phyloP scores from a whole-genome alignment of 2,888 invertebrate genomes.

The Aphelenchoides bicaudatus region DNA sequence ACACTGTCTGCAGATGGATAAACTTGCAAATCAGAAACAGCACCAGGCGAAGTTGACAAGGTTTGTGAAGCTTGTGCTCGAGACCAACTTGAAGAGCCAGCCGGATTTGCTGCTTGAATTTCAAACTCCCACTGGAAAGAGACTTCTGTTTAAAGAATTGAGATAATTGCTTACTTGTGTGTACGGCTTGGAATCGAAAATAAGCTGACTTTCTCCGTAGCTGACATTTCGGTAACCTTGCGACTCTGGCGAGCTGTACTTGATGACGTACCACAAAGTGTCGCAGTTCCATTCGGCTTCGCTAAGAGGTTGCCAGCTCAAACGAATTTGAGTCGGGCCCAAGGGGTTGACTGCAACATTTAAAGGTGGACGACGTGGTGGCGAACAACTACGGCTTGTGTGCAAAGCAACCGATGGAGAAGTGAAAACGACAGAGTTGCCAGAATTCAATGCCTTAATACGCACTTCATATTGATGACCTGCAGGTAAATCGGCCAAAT shows the following conservation, averaged over 20 bases:
- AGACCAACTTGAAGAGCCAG: slow-evolving; percentile 56
- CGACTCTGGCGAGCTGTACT: slow-evolving; percentile 49
- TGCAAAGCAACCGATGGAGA: slow-evolving; percentile 53
- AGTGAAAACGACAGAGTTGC: slow-evolving; percentile 51
- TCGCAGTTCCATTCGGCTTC: slow-evolving; percentile 60
- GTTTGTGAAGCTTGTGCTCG: slow-evolving; percentile 51
- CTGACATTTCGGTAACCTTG: slow-evolving; percentile 53
- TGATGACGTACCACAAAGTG: slow-evolving; percentile 59
- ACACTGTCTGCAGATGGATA: slow-evolving; percentile 51
- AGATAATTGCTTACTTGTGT: no score
- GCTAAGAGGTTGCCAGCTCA: slow-evolving; percentile 59
- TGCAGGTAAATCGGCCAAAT: slow-evolving; percentile 52
- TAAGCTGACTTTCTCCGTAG: slow-evolving; percentile 46
- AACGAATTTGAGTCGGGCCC: slow-evolving; percentile 58
- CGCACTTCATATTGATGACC: slow-evolving; percentile 48
- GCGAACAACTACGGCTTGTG: slow-evolving; percentile 44
- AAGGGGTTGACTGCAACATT: slow-evolving; percentile 48
- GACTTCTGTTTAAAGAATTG: no score
- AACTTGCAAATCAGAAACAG: slow-evolving; percentile 51
- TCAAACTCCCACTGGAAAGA: slow-evolving; percentile 60
- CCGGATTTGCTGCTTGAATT: slow-evolving; percentile 59
- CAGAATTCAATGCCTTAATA: slow-evolving; percentile 45
- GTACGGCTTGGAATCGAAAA: slow-evolving; percentile 58
- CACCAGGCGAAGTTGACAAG: slow-evolving; percentile 53
- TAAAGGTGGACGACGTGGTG: slow-evolving; percentile 50